Conservation (phyloP, 2,113 vertebrate genomes). For the Psittacula cyanocephala region DNA sequence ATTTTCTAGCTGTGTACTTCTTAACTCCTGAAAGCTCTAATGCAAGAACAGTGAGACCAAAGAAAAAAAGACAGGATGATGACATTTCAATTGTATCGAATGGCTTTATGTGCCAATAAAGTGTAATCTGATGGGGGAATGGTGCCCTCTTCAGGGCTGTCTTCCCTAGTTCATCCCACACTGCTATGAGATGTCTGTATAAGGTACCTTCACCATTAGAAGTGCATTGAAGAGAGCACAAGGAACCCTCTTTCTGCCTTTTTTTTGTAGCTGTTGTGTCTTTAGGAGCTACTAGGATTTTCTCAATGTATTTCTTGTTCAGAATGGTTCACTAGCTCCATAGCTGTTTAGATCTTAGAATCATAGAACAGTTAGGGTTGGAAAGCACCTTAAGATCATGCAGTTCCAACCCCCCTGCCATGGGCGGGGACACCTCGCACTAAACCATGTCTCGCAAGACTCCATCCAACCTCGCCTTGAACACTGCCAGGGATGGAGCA, state of each 20-base stretch:
- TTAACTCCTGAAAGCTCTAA: not conserved
- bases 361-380: not conserved
- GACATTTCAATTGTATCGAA: not conserved
- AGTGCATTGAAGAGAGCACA: not conserved
- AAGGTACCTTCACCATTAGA: not conserved
- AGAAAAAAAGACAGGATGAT: not conserved
- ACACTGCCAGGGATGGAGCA: not conserved
- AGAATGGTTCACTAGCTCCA: not conserved
- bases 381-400: not conserved
- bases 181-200: not conserved
- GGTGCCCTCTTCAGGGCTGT: constrained; percentile 40
- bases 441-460: not conserved
- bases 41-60: no score
- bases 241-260: not conserved
- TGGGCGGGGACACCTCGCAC: not conserved
- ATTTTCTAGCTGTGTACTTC: not conserved
- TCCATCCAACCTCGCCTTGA: not conserved
- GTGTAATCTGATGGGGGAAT: not conserved
- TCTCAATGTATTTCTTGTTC: not conserved
- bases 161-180: not conserved
- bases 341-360: not conserved
- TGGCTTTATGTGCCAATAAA: not conserved
- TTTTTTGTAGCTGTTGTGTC: not conserved
- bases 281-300: not conserved
- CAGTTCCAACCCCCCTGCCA: not conserved